Conservation (phyloP, 2,797 vertebrate genomes). For the Sciurus carolinensis region DNA sequence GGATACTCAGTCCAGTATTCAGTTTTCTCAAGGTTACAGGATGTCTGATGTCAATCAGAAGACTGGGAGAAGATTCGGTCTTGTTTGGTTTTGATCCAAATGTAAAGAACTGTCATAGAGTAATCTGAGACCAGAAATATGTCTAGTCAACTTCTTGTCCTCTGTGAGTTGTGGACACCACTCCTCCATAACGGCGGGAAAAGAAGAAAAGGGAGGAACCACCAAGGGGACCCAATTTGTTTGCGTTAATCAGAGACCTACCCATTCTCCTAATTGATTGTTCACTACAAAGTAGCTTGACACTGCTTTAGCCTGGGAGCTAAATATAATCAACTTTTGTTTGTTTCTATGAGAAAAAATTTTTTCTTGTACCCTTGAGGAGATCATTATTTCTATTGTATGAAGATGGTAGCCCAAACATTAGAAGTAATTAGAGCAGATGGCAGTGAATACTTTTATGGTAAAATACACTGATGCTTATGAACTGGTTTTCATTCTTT, state of each 20-base stretch:
- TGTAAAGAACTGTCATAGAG: background rate
- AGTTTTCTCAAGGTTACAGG: background rate
- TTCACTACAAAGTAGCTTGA: conserved; percentile 87
- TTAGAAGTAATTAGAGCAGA: conserved; percentile 91
- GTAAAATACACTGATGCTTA: conserved; percentile 84
- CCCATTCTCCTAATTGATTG: conserved; percentile 89
- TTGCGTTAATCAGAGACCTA: conserved; percentile 86
- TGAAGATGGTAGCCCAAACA: conserved; percentile 89
- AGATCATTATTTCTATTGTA: conserved; percentile 90
- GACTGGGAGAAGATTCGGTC: background rate
- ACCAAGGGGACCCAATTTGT: conserved; percentile 83
- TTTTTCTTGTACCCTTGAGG: conserved; percentile 88
- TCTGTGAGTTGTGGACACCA: background rate
- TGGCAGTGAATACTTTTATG: conserved; percentile 87
- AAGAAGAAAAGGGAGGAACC: conserved; percentile 9
- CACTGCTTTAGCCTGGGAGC: conserved; percentile 87
- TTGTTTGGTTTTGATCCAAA: background rate
- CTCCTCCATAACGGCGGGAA: conserved; percentile 36
- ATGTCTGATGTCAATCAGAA: background rate
- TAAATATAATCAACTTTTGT: conserved; percentile 91
- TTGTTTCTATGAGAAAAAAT: conserved; percentile 87
- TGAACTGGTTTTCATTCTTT: conserved; percentile 78
- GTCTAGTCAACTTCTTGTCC: background rate
- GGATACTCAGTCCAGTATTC: background rate
- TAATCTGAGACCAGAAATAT: background rate